phyloP scores from a whole-genome alignment of 2,797 vertebrate genomes.

The Mastacembelus armatus region DNA sequence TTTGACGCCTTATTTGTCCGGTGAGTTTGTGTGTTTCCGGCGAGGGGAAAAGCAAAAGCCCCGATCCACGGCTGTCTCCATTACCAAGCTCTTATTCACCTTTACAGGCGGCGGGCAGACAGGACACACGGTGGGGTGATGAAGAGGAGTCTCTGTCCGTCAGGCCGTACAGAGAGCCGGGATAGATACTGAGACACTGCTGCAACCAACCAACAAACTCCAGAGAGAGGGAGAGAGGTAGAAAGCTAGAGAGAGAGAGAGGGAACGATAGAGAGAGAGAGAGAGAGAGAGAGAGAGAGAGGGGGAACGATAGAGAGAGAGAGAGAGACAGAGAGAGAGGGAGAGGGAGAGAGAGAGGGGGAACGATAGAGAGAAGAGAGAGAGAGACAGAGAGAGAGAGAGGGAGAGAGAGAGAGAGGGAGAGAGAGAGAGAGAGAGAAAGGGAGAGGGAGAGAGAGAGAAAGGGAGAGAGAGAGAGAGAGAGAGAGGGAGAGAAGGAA shows the following conservation, averaged over 20 bases:
- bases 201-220: conserved; percentile 61
- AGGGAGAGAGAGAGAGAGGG: too few species aligned
- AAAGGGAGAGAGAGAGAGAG: too few species aligned
- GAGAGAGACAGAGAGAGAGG: conserved; percentile 6
- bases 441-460: too few species aligned
- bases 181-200: conserved; percentile 63
- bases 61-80: conserved; percentile 69
- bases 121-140: neutral
- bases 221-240: conserved; percentile 38
- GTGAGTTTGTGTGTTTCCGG: conserved; percentile 63
- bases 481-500: too few species aligned
- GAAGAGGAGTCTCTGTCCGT: conserved; percentile 46
- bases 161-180: conserved; percentile 57
- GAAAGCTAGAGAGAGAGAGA: neutral
- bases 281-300: conserved; percentile 19
- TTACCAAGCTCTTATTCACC: conserved; percentile 53
- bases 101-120: conserved; percentile 16
- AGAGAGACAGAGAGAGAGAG: too few species aligned
- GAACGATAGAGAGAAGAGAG: too few species aligned
- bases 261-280: conserved; percentile 32
- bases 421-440: too few species aligned
- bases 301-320: conserved; percentile 17
- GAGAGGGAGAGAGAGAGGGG: too few species aligned
- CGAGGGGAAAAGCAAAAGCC: conserved; percentile 46
- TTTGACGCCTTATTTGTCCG: conserved; percentile 56